A percentile compares a stretch with the other conserved stretches of the same genome.
Conservation (phyloP, 2,888 invertebrate genomes). For the Pseudococcus viburni region DNA sequence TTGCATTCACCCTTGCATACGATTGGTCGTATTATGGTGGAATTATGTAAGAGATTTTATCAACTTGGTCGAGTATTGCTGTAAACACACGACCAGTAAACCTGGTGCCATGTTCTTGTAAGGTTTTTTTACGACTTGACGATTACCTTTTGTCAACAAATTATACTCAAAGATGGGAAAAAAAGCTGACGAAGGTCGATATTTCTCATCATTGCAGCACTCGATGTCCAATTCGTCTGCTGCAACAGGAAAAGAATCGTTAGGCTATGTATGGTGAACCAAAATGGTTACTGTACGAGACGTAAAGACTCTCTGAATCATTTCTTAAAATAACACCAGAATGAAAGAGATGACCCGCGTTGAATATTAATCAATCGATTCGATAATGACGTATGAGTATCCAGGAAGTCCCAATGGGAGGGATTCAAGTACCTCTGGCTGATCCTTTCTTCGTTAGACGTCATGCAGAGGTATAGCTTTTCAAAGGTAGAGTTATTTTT, state of each 20-base stretch:
- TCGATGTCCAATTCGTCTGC: neutral
- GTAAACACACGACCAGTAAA: neutral
- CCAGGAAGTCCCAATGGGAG: slow-evolving; percentile 45
- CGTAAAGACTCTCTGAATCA: neutral
- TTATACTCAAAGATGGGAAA: slow-evolving; percentile 22
- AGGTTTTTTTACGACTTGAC: neutral
- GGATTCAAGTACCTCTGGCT: neutral
- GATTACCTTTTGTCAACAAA: slow-evolving; percentile 47
- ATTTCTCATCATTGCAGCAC: neutral
- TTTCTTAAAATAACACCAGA: slow-evolving; percentile 28
- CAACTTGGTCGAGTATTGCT: neutral
- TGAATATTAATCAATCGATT: slow-evolving; percentile 35
- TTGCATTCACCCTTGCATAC: neutral
- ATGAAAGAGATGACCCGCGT: slow-evolving; percentile 18
- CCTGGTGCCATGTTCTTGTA: slow-evolving; percentile 29
- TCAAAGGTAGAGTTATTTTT: neutral
- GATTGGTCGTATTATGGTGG: neutral
- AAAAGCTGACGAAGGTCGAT: slow-evolving; percentile 16
- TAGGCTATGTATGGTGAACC: neutral
- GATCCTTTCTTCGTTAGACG: neutral
- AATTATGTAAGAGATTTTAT: slow-evolving; percentile 26
- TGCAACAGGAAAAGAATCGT: slow-evolving; percentile 23
- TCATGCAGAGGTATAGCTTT: neutral
- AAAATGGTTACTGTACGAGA: slow-evolving; percentile 20
- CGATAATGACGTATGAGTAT: slow-evolving; percentile 25